These are phyloP conservation scores for Ophiodon elongatus DNA, from an alignment of 2,113 vertebrate species.

Conservation along the genomic window DNA sequence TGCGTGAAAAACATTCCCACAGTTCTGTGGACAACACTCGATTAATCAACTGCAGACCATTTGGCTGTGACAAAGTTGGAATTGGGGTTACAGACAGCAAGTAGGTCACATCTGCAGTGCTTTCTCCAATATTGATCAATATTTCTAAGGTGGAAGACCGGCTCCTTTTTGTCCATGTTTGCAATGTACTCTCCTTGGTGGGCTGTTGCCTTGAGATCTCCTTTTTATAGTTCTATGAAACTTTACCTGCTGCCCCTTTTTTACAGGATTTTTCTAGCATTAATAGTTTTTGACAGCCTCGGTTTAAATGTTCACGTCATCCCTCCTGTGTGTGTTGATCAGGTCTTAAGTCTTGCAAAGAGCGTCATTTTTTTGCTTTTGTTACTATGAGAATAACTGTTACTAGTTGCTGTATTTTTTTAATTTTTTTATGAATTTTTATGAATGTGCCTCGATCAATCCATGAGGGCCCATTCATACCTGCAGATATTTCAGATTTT, in stretches of 20 bases:
- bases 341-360: background rate
- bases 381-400: background rate
- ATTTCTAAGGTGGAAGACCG: background rate
- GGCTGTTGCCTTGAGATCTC: background rate
- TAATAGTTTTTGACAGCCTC: background rate
- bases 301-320: no score
- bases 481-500: background rate
- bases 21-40: background rate
- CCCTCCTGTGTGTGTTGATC: background rate
- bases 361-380: background rate
- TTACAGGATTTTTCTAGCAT: background rate
- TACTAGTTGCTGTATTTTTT: background rate
- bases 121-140: background rate
- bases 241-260: background rate
- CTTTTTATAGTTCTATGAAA: background rate
- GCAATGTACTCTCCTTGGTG: background rate
- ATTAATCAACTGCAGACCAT: slow-evolving; percentile 1
- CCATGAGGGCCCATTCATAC: background rate
- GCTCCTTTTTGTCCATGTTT: background rate
- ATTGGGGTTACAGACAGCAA: slow-evolving; percentile 26
- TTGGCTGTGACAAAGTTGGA: slow-evolving; percentile 25
- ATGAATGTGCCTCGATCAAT: background rate
- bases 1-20: slow-evolving; percentile 41
- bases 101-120: background rate
- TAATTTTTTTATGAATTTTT: background rate